Base-by-base conservation (phyloP, 2,888 invertebrate species). In the Protodeltote pygarga region DNA sequence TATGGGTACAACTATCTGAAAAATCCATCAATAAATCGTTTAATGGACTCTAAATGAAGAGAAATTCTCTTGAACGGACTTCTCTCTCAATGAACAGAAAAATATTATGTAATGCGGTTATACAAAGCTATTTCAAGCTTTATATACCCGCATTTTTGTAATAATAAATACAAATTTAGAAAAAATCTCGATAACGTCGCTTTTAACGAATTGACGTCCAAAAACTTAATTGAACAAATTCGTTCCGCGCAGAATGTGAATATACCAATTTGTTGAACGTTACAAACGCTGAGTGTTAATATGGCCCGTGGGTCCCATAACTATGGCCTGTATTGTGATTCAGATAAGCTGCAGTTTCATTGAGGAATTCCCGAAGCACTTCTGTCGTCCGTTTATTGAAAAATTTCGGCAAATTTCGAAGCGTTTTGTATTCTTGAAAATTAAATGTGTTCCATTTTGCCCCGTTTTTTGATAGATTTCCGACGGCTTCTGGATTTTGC, bases 311-410 rank as follows among this genome's bases (percentile, higher is more conserved):
- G 46, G 59, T 29, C 53, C 47, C 50, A 45, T 75, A 60, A 61
- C 66, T 47, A 48, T 35, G 33, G 33, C 47, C 62, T 64, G n/a
- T 71, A 71, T 71, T 67, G 71, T 70, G 65, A 73, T 68, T 69
- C 60, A 57, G 38, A 50, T 10, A 28, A 55, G 45, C 33, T 44
- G 65, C 50, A 54, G 51, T 47, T 51, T 47, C 46, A 47, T 61
- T 48, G 52, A 55, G 50, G 47, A 52, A 53, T 51, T 59, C 57
- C 46, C 46, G 41, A 27, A 48, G 39, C 35, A 45, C 44, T 42
- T 35, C 25, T 41, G 42, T 40, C 58, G 32, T 42, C 25, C 27
- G 29, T 38, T 52, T 47, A 58, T 58, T 58, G 58, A 58, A 54
- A 27, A 35, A 17, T 47, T 58, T 58, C 17, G 23, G 11, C 4